These are phyloP conservation scores for Drosophila setosimentum DNA, from an alignment of 2,888 invertebrate genomes.

Conservation along the genomic window DNA sequence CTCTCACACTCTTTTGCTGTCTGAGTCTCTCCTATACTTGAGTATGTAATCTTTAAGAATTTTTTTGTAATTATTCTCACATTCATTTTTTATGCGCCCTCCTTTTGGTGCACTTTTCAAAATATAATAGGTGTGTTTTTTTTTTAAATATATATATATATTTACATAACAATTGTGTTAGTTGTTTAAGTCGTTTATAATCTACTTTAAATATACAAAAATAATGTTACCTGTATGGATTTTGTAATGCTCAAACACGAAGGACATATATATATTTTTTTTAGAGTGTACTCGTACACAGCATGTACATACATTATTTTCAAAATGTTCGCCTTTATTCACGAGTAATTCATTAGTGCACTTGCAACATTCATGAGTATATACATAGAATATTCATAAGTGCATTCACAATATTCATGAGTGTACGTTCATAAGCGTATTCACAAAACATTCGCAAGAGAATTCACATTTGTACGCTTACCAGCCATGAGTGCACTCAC, in stretches of 20 bases:
- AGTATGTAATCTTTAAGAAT: neutral
- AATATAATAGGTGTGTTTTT: constrained; percentile 60
- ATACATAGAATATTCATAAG: constrained; percentile 25
- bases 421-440: constrained; percentile 2
- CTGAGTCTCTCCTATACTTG: neutral
- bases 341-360: constrained; percentile 36
- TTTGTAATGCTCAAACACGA: constrained; percentile 13
- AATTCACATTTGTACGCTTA: constrained; percentile 3
- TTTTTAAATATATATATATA: constrained; percentile 19
- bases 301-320: neutral
- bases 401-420: constrained; percentile 20
- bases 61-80: neutral
- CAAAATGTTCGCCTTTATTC: neutral
- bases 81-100: neutral
- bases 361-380: constrained; percentile 46
- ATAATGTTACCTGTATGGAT: constrained; percentile 7
- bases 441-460: constrained; percentile 15
- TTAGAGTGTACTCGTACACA: neutral
- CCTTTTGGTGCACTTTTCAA: constrained; percentile 2
- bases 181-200: constrained; percentile 42
- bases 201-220: constrained; percentile 40
- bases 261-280: neutral
- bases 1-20: neutral
- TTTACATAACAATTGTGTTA: constrained; percentile 45
- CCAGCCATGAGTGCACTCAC: constrained; percentile 15